Evolutionary conservation across 2,888 invertebrate genomes (phyloP), one percentile per base, ranked within the genome.

Genomic region (Pachydiplax longipennis): DNA sequence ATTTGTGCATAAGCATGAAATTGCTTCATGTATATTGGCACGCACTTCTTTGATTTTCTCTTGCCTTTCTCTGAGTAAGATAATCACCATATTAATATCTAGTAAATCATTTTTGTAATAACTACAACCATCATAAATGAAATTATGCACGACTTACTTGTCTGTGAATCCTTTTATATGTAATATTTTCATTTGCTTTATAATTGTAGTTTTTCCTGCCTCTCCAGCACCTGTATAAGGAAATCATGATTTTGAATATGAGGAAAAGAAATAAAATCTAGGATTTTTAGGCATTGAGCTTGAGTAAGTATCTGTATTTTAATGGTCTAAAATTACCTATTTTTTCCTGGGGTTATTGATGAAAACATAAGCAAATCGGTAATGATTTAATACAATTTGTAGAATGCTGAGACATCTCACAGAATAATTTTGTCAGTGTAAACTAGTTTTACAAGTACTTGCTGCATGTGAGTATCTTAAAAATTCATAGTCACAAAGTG

Each of bases 151-250:
- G 61, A 94, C 95, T 94, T 95, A 97, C 97, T 95, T 95, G 25
- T 96, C 95, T 25, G 96, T 95, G 92, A 97, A 97, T 90, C 97
- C 97, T 93, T 97, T 96, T 8, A 97, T 96, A 93, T 98, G 97
- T 80, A 98, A 94, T 92, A 98, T 97, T 93, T 96, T 97, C 97
- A 98, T 98, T 94, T 98, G 98, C 93, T 98, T 98, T 40, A 97
- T 96, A 25, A 98, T 97, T 0, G 98, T 98, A 0, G 97, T 97
- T 93, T 98, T 98, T 0, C 97, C 97, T 15, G 97, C 97, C 93
- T 97, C 97, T 0, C 97, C 97, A 0, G 97, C 96, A 0, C 96
- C 92, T 95, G 92, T 18, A n/a, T 44, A 18, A 80, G 31, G 31
- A 40, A 10, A 82, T 82, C 8, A 82, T 82, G 40, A 37, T 25